phyloP scores from a whole-genome alignment of 1,140 invertebrate genomes.

The Ceratina calcarata region DNA sequence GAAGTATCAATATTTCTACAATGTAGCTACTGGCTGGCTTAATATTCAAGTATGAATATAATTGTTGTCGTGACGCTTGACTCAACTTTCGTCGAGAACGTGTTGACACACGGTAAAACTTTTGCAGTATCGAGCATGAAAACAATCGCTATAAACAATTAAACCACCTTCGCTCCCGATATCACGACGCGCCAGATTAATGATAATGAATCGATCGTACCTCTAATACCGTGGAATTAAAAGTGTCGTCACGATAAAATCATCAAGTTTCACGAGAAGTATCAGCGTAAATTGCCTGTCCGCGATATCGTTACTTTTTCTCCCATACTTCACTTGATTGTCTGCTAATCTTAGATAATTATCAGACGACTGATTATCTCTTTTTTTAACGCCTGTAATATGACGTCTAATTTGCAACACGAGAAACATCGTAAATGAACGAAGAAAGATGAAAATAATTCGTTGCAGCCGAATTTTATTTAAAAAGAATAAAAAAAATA shows the following conservation, averaged over 20 bases:
- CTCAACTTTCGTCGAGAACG: no score
- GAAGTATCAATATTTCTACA: no score
- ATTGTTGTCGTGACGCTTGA: no score
- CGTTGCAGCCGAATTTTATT: not conserved
- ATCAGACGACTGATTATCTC: not conserved
- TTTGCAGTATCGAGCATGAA: not conserved
- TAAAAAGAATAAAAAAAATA: not conserved
- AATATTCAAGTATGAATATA: no score
- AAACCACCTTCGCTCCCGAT: not conserved
- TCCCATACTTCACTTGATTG: not conserved
- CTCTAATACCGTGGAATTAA: conserved; percentile 1
- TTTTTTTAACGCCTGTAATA: not conserved
- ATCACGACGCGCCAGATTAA: not conserved
- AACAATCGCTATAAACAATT: not conserved
- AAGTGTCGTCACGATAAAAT: conserved; percentile 7
- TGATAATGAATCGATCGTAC: not conserved
- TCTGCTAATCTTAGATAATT: not conserved
- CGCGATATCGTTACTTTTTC: not conserved
- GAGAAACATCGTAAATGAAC: not conserved
- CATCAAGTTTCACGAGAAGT: not conserved
- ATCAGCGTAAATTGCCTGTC: not conserved
- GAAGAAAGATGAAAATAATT: not conserved
- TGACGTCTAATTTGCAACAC: not conserved
- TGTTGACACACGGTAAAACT: no score
- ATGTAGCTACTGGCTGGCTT: no score